Evolutionary conservation across 1,140 invertebrate genomes (phyloP), one percentile per base, ranked within the genome.

Genomic region (Aleiodes sp.): DNA sequence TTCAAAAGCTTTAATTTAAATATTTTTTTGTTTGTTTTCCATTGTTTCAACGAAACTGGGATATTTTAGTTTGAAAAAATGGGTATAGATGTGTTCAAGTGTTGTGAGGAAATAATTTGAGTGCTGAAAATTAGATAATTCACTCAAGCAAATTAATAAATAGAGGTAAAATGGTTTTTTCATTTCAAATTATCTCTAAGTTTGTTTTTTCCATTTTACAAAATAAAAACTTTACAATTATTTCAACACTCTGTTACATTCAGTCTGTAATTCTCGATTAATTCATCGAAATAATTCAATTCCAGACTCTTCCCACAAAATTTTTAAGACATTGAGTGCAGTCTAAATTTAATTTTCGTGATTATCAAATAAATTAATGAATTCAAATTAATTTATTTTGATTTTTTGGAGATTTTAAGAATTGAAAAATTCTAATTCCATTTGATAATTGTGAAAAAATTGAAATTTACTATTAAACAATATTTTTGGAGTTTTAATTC

Each of bases 1-100:
- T n/a, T n/a, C n/a, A 35, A 37, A 56, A 68, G 28, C 29, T 65
- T 29, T 75, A 73, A 78, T 37, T 76, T 76, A 71, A 76, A 52
- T 21, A 52, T n/a, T n/a, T n/a, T n/a, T n/a, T n/a, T n/a, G n/a
- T n/a, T n/a, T n/a, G n/a, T n/a, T n/a, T n/a, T n/a, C n/a, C n/a
- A 21, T 52, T 10, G 19, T 24, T 12, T 52, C 26, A 3, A 24
- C 19, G 46, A 52, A 24, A 52, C 46, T 21, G 46, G 16, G 46
- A 52, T 52, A 24, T 21, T 24, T 52, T 9, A 52, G 16, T 16
- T 2, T 52, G 46, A 52, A 52, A 24, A 52, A 52, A 24, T n/a
- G n/a, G n/a, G n/a, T n/a, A n/a, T n/a, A n/a, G n/a, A n/a, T 52
- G 46, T 24, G 46, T 41, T 14, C 16, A 21, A 24, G 21, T 24